Percentiles rank a stretch among this genome's conserved stretches.
These are phyloP conservation scores for Esperia sulphurella DNA, from an alignment of 2,888 invertebrate species.

Conservation along the genomic window DNA sequence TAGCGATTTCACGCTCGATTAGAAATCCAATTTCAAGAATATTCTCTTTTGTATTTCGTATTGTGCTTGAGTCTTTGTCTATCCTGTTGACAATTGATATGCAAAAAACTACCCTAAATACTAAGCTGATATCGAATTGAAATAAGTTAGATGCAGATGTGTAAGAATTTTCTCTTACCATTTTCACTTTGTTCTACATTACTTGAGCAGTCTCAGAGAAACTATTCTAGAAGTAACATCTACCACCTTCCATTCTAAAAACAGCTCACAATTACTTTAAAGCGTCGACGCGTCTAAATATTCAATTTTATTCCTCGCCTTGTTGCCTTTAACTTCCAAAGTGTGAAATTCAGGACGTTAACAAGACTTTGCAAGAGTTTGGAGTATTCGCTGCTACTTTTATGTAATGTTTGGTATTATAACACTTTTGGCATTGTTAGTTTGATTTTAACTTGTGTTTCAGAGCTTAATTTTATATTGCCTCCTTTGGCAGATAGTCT, in stretches of 20 bases:
- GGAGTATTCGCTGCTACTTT: constrained; percentile 1
- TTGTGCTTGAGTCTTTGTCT: no score
- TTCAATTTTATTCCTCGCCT: constrained; percentile 4
- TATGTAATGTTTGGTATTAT: constrained; percentile 1
- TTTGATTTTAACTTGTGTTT: not conserved
- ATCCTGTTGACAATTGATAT: no score
- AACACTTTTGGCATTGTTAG: constrained; percentile 7
- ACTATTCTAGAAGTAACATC: not conserved
- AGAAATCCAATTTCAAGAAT: no score
- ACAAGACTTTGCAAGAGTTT: constrained; percentile 3
- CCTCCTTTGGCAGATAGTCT: not conserved
- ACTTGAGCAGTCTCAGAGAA: not conserved
- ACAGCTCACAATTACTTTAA: not conserved
- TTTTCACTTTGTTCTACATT: no score
- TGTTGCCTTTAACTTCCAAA: constrained; percentile 3
- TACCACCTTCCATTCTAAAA: not conserved
- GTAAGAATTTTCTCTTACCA: no score
- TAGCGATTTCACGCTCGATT: no score
- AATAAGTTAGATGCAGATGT: no score
- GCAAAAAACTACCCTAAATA: no score
- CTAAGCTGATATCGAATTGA: no score
- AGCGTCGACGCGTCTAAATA: constrained; percentile 1
- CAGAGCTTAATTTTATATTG: not conserved
- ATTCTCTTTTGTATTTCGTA: no score
- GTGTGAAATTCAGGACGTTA: constrained; percentile 5